A percentile compares a stretch with the other conserved stretches of the same genome.
These are phyloP conservation scores for Aphidius colemani DNA, from an alignment of 2,888 invertebrate species.

Conservation along the genomic window DNA sequence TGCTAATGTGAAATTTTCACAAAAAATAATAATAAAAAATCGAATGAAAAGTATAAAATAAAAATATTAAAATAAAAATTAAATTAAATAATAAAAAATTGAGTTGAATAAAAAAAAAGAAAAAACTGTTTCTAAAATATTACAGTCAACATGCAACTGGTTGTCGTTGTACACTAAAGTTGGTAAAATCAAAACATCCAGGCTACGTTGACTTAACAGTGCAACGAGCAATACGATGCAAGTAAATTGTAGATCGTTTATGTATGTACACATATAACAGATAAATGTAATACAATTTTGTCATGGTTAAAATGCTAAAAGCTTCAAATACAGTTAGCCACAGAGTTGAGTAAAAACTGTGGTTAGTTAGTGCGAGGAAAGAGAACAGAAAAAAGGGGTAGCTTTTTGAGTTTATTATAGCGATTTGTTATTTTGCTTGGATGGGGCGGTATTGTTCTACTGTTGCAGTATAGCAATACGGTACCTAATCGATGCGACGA, in stretches of 20 bases:
- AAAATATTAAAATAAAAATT: no score
- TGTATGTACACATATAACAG: background rate
- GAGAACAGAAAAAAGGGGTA: slow-evolving; percentile 20
- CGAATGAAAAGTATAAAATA: no score
- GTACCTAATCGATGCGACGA: slow-evolving; percentile 35
- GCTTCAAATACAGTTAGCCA: slow-evolving; percentile 1
- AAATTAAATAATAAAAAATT: no score
- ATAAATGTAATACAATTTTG: slow-evolving; percentile 7
- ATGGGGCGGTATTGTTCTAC: slow-evolving; percentile 18
- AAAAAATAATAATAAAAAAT: no score
- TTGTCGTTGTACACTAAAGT: no score
- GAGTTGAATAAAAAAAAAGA: no score
- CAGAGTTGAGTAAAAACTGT: background rate
- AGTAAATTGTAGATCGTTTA: background rate
- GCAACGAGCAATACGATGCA: no score
- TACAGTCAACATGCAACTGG: no score
- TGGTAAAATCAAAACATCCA: no score
- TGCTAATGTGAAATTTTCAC: no score
- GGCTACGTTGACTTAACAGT: no score
- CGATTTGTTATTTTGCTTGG: slow-evolving; percentile 35
- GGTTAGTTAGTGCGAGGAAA: background rate
- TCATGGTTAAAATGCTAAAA: background rate
- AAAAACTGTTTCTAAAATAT: no score
- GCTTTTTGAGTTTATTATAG: slow-evolving; percentile 30
- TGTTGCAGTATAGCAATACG: slow-evolving; percentile 29